A percentile compares a stretch with the other conserved stretches of the same genome.
These are phyloP conservation scores for Plectropomus leopardus DNA, from an alignment of 2,113 vertebrate species.

Conservation along the genomic window DNA sequence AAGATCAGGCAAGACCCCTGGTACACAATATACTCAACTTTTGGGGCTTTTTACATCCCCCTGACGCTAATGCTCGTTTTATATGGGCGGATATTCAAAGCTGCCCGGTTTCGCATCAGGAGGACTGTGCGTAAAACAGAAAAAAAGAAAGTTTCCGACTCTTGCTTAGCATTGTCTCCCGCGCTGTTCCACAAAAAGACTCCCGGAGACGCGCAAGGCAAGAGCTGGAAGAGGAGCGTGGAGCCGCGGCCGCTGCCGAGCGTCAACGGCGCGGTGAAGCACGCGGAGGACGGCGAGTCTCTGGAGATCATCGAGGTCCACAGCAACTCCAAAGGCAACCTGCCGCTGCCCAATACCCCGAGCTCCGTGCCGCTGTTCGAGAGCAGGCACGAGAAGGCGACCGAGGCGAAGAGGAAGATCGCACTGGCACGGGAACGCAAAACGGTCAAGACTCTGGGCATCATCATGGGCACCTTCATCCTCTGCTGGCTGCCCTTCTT, in stretches of 20 bases:
- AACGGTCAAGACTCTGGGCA: constrained; percentile 96
- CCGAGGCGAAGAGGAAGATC: constrained; percentile 93
- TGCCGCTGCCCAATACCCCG: constrained; percentile 88
- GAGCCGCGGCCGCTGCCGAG: constrained; percentile 84
- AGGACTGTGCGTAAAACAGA: constrained; percentile 93
- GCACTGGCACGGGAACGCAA: constrained; percentile 95
- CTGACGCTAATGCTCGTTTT: constrained; percentile 94
- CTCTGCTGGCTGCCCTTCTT: constrained; percentile 99
- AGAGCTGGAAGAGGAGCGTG: constrained; percentile 87
- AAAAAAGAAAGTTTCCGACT: constrained; percentile 87
- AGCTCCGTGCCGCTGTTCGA: constrained; percentile 83
- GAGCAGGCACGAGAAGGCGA: constrained; percentile 89
- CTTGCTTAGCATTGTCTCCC: constrained; percentile 84
- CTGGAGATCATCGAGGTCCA: constrained; percentile 94
- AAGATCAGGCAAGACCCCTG: constrained; percentile 95
- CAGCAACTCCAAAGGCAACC: constrained; percentile 86
- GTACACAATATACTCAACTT: constrained; percentile 98
- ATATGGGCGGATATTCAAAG: constrained; percentile 96
- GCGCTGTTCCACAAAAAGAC: constrained; percentile 81
- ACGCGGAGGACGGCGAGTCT: constrained; percentile 87
- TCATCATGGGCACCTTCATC: constrained; percentile 99
- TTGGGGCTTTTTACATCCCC: constrained; percentile 97
- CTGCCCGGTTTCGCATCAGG: constrained; percentile 94
- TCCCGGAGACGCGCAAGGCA: constrained; percentile 82
- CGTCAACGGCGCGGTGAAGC: constrained; percentile 89